Conservation (phyloP, 2,797 vertebrate species). For the Gallinago solitaria region DNA sequence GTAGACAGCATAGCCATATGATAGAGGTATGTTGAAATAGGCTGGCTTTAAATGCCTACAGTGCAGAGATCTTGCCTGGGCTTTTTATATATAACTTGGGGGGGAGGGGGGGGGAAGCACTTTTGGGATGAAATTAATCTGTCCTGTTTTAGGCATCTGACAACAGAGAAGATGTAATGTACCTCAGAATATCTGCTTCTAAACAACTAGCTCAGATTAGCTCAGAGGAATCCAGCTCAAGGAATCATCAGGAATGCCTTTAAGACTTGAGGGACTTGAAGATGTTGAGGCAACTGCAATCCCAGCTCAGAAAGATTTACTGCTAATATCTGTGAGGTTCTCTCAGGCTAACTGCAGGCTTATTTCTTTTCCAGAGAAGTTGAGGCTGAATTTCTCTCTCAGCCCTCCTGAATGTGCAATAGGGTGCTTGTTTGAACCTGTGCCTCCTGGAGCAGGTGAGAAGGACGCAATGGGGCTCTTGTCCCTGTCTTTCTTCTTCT, state of each 20-base stretch:
- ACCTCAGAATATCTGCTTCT: neutral
- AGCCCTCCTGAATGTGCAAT: neutral
- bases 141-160: neutral
- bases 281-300: neutral
- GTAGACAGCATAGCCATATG: neutral
- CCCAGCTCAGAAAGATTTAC: neutral
- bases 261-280: neutral
- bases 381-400: neutral
- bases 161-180: neutral
- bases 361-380: neutral
- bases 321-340: neutral
- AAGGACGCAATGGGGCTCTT: neutral
- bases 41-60: neutral
- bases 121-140: neutral
- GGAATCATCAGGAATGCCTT: neutral
- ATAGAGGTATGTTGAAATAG: neutral
- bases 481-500: neutral
- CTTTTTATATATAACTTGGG: neutral
- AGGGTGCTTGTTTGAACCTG: neutral
- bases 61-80: neutral
- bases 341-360: neutral
- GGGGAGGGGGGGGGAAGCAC: accelerated
- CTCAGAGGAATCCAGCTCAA: neutral
- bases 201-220: neutral
- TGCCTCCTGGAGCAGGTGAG: neutral